Conservation (phyloP, 2,888 invertebrate genomes). For the Beris morrisii region DNA sequence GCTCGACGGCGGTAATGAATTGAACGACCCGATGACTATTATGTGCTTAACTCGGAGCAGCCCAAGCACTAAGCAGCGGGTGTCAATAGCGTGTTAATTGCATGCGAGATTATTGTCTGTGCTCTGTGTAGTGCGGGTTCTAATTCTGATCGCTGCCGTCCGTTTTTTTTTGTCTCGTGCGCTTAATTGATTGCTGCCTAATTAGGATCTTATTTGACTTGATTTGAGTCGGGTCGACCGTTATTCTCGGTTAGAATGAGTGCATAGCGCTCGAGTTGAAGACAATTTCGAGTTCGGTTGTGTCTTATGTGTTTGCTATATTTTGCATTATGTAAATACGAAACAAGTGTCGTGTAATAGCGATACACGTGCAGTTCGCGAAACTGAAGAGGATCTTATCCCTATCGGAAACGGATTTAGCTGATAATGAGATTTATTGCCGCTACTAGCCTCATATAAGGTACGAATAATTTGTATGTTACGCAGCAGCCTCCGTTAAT, state of each 20-base stretch:
- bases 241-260: background rate
- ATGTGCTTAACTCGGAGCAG: no score
- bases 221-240: background rate
- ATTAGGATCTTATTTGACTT: no score
- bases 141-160: background rate
- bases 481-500: constrained; percentile 29
- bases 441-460: no score
- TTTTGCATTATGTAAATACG: no score
- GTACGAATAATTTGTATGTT: constrained; percentile 1
- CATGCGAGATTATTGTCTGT: constrained; percentile 43
- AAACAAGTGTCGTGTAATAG: no score
- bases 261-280: constrained; percentile 5
- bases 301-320: no score
- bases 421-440: no score
- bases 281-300: constrained; percentile 10
- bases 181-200: no score
- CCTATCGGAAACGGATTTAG: no score
- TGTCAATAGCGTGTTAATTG: constrained; percentile 45
- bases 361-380: no score
- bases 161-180: background rate
- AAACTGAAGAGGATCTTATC: no score
- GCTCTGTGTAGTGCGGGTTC: background rate
- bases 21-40: background rate
- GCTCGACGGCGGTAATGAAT: constrained; percentile 5
- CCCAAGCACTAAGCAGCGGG: constrained; percentile 37